Base-by-base conservation (phyloP, 1,140 invertebrate genomes). In the Bombus impatiens region DNA sequence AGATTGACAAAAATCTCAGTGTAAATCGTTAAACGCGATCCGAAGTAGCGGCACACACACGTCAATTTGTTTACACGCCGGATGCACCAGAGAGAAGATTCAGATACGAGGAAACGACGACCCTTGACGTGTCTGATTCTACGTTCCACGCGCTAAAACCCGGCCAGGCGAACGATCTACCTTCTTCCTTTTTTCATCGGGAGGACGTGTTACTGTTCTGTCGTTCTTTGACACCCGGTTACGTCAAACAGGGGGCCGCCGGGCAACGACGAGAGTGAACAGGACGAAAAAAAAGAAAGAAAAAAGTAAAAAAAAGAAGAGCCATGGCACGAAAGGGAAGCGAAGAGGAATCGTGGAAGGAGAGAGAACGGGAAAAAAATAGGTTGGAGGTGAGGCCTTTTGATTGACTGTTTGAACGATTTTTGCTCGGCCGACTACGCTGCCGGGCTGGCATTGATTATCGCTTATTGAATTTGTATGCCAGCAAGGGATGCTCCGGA, bases 341-440 rank as follows among this genome's bases (percentile, higher is more conserved):
- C 37, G 78, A 85, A 86, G 82, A 72, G 81, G 57, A 83, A 62
- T 40, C 83, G 65, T 76, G 42, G 70, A 79, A 84, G 47, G 86
- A 84, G 71, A 82, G 83, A 70, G 84, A 81, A 85, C 76, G 59
- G 82, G 78, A 42, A 84, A 89, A 89, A 87, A 82, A 84, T 84
- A 91, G 90, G 90, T 84, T 86, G 84, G 89, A 92, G 90, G 91
- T 91, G 91, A 89, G 84, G 91, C 90, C 89, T 93, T 94, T 93
- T 95, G 94, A 94, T 95, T 95, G 93, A 95, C 94, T 95, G 94
- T 95, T 95, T 94, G 94, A 94, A 94, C 94, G 94, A 94, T 94
- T 94, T 94, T 94, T 94, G 94, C 93, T 93, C 93, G 90, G 87
- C 87, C 91, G 89, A 83, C 90, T 92, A 92, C 88, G 84, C 89